These are phyloP conservation scores for Scaptomyza pallida DNA, from an alignment of 1,140 invertebrate genomes.

Conservation along the genomic window DNA sequence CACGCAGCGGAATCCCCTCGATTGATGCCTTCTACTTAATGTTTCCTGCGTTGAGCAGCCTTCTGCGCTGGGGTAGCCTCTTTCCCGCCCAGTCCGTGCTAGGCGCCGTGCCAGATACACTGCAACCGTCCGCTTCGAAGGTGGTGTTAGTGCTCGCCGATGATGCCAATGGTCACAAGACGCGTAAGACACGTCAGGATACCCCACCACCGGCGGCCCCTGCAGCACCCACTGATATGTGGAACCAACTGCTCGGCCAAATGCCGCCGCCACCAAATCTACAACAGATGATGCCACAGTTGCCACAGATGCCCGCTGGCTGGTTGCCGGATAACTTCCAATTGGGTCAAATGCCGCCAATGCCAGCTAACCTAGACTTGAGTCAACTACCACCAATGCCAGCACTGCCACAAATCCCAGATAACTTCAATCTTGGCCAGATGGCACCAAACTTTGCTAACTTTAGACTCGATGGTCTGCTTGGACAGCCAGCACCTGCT, in stretches of 20 bases:
- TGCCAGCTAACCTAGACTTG: constrained; percentile 9
- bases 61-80: constrained; percentile 64
- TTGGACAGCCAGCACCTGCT: constrained; percentile 31
- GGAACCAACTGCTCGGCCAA: constrained; percentile 30
- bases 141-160: constrained; percentile 75
- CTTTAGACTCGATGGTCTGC: constrained; percentile 1
- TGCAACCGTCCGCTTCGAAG: constrained; percentile 58
- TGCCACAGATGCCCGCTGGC: background rate
- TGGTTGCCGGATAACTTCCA: constrained; percentile 24
- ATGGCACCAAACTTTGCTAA: background rate
- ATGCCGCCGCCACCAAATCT: constrained; percentile 18
- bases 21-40: constrained; percentile 61
- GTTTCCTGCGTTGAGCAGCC: constrained; percentile 62
- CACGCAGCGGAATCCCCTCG: constrained; percentile 41
- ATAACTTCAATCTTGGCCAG: constrained; percentile 22
- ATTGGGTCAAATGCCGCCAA: constrained; percentile 29
- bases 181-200: constrained; percentile 62
- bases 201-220: background rate
- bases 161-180: constrained; percentile 55
- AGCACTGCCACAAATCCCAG: background rate
- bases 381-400: constrained; percentile 9
- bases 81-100: constrained; percentile 57
- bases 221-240: background rate
- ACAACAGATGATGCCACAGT: constrained; percentile 19
- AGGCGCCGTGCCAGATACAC: constrained; percentile 46